These are phyloP conservation scores for Hydrozoanthus tunicans DNA, from an alignment of 64 coral and sea anemone genomes.

Conservation along the genomic window DNA sequence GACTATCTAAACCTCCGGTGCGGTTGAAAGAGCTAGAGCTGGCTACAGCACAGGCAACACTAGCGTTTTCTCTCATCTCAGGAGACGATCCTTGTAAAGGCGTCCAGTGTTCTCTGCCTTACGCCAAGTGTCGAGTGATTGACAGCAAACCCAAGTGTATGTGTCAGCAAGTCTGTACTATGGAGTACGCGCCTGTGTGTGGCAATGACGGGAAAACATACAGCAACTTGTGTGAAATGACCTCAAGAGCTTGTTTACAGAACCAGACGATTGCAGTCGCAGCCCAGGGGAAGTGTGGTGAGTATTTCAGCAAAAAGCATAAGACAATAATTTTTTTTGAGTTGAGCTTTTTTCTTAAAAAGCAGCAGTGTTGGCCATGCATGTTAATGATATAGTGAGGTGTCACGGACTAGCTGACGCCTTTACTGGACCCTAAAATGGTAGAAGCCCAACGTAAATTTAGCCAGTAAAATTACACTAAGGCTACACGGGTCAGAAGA, in stretches of 20 bases:
- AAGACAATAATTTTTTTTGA: not conserved
- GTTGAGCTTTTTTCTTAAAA: not conserved
- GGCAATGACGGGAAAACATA: slow-evolving; percentile 50
- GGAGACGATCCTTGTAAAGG: slow-evolving; percentile 1
- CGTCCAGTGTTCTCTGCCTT: slow-evolving; percentile 3
- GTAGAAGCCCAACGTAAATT: too few species aligned
- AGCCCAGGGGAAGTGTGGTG: slow-evolving; percentile 12
- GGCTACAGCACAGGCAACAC: too few species aligned
- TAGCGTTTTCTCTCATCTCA: not conserved
- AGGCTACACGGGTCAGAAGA: too few species aligned
- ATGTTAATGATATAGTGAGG: too few species aligned
- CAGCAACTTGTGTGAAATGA: slow-evolving; percentile 28
- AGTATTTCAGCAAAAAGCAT: not conserved
- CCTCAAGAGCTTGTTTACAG: slow-evolving; percentile 14
- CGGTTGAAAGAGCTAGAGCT: too few species aligned
- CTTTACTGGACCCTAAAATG: too few species aligned
- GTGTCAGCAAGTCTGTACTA: slow-evolving; percentile 18
- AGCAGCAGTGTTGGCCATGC: too few species aligned
- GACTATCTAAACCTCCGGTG: too few species aligned
- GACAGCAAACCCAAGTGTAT: not conserved
- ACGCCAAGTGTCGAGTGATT: slow-evolving; percentile 46
- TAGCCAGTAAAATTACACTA: too few species aligned
- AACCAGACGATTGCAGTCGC: slow-evolving; percentile 31
- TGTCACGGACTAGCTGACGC: too few species aligned
- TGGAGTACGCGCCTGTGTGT: slow-evolving; percentile 21